A percentile compares a stretch with the other conserved stretches of the same genome.
These are phyloP conservation scores for Gallirallus australis DNA, from an alignment of 2,797 vertebrate genomes.

Conservation along the genomic window DNA sequence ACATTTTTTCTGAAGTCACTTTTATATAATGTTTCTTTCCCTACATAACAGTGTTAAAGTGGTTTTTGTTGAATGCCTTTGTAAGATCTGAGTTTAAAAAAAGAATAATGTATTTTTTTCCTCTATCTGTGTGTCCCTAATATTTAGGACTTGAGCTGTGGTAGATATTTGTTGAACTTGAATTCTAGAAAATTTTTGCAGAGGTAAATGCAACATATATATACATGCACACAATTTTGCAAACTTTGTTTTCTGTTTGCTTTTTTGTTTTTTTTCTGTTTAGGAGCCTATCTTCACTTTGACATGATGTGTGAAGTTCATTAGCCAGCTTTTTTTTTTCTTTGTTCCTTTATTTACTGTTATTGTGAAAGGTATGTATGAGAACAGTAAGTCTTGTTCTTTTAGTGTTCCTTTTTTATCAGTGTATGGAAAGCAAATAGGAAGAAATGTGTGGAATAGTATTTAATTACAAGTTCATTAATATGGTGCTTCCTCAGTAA, in stretches of 20 bases:
- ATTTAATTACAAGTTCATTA: background rate
- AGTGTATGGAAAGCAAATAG: background rate
- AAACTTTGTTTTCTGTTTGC: background rate
- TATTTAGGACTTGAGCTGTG: background rate
- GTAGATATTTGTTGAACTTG: background rate
- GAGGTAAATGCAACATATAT: background rate
- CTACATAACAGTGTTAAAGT: background rate
- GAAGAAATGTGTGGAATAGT: background rate
- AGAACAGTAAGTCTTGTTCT: background rate
- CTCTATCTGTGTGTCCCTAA: background rate
- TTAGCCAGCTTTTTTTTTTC: slow-evolving; percentile 17
- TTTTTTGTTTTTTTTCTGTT: background rate
- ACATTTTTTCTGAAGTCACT: background rate
- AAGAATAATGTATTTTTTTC: too few relatives aligned
- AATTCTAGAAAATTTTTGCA: background rate
- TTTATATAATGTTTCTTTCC: background rate
- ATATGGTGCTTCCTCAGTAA: background rate
- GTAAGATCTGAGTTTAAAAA: background rate
- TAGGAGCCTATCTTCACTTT: slow-evolving; percentile 35
- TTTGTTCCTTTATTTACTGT: slow-evolving; percentile 16
- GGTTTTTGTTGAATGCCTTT: background rate
- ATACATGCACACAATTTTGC: background rate
- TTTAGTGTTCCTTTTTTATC: background rate
- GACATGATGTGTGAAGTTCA: slow-evolving; percentile 58
- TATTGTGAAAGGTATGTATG: slow-evolving; percentile 57